phyloP scores from a whole-genome alignment of 2,888 invertebrate genomes.

The Sinelater perroti region DNA sequence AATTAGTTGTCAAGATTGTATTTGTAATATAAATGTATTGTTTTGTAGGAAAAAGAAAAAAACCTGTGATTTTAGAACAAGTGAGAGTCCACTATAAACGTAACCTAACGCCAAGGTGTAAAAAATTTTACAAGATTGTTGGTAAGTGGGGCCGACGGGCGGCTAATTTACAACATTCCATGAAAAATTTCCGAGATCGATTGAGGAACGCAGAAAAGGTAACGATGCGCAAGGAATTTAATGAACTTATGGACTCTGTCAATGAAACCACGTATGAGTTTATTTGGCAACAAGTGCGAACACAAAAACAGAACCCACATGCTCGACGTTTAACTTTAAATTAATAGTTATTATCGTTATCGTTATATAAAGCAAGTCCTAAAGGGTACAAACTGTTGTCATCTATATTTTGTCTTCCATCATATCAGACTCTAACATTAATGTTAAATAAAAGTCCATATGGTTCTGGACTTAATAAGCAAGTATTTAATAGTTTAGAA shows the following conservation, averaged over 20 bases:
- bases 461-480: background rate
- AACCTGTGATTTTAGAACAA: no score
- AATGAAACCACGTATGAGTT: slow-evolving; percentile 15
- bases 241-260: background rate
- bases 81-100: no score
- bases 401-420: slow-evolving; percentile 7
- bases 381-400: background rate
- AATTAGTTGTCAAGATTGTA: no score
- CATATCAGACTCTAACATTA: background rate
- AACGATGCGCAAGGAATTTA: no score
- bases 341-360: slow-evolving; percentile 6
- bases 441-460: slow-evolving; percentile 4
- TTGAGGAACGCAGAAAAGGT: no score
- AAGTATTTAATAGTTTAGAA: slow-evolving; percentile 3
- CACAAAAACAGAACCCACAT: background rate
- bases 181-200: no score
- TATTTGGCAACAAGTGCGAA: background rate
- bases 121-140: no score
- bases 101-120: no score
- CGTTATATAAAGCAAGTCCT: background rate
- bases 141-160: no score
- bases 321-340: slow-evolving; percentile 1
- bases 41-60: no score
- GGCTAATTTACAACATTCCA: no score
- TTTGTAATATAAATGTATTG: no score